phyloP scores from a whole-genome alignment of 2,888 invertebrate species.

The Operophtera brumata region DNA sequence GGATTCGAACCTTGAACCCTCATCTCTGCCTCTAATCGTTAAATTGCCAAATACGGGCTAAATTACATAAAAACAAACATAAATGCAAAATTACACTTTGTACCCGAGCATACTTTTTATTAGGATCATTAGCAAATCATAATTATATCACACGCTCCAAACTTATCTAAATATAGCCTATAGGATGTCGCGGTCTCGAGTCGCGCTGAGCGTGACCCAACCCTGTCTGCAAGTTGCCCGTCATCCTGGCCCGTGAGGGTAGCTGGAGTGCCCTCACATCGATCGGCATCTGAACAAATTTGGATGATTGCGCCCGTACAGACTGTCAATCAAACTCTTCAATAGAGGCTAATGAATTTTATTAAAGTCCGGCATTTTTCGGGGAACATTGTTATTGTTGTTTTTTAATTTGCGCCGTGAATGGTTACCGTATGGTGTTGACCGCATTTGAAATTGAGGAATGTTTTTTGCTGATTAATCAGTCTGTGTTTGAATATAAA shows the following conservation, averaged over 20 bases:
- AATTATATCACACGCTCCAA: too few relatives aligned
- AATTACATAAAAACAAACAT: too few relatives aligned
- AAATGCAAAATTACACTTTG: too few relatives aligned
- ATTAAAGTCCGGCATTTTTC: slow-evolving; percentile 46
- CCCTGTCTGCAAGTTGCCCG: slow-evolving; percentile 27
- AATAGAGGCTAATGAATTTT: slow-evolving; percentile 53
- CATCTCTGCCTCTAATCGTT: too few relatives aligned
- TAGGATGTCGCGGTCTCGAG: neutral
- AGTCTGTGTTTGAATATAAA: neutral
- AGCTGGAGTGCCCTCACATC: slow-evolving; percentile 46
- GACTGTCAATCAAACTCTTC: slow-evolving; percentile 49
- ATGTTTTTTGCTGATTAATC: neutral
- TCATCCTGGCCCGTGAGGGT: slow-evolving; percentile 44
- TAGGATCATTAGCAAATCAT: too few relatives aligned
- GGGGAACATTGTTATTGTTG: slow-evolving; percentile 25
- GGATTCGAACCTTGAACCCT: too few relatives aligned
- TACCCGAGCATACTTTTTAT: too few relatives aligned
- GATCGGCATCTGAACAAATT: slow-evolving; percentile 62
- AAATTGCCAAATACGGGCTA: too few relatives aligned
- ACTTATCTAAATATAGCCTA: too few relatives aligned
- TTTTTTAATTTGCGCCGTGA: slow-evolving; percentile 29
- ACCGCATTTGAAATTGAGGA: neutral
- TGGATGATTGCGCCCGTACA: slow-evolving; percentile 56
- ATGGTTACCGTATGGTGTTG: slow-evolving; percentile 19
- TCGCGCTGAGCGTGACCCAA: slow-evolving; percentile 4